Percentiles rank a stretch among this genome's conserved stretches.
phyloP scores from a whole-genome alignment of 2,113 vertebrate genomes.

The Thomomys bottae region DNA sequence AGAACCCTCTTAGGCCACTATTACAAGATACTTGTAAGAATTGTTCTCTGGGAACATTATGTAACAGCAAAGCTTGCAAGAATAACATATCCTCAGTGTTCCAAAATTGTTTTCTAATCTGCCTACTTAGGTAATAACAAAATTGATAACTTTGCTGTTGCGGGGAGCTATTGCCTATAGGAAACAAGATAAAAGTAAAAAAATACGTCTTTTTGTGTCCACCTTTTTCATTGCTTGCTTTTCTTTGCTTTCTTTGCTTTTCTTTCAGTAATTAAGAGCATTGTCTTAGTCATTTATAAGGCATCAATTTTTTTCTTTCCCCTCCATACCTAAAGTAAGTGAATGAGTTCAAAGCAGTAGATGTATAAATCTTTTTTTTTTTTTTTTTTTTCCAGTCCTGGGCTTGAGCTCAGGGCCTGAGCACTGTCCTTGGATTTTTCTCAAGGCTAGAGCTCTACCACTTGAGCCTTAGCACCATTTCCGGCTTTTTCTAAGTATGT shows the following conservation, averaged over 20 bases:
- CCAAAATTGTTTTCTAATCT: conserved; percentile 1
- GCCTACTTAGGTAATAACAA: background rate
- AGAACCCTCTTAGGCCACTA: background rate
- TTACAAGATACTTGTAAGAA: background rate
- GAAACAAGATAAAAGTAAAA: background rate
- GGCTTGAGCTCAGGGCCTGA: too few species aligned
- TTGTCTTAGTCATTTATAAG: background rate
- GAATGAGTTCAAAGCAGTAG: background rate
- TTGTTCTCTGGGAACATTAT: background rate
- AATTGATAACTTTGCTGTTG: background rate
- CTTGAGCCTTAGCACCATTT: too few species aligned
- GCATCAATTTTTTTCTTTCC: background rate
- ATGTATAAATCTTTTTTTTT: background rate
- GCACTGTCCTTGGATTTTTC: too few species aligned
- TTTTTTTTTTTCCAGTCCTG: too few species aligned
- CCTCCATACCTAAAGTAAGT: background rate
- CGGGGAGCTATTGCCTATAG: background rate
- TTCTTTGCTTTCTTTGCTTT: background rate
- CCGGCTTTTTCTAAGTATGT: too few species aligned
- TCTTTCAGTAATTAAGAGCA: background rate
- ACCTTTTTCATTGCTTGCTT: background rate
- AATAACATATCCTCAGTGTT: background rate
- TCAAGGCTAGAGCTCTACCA: too few species aligned
- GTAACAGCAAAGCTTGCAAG: conserved; percentile 7
- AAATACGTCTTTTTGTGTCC: background rate